Conservation (phyloP, 2,888 invertebrate species). For the Dryadula phaetusa region DNA sequence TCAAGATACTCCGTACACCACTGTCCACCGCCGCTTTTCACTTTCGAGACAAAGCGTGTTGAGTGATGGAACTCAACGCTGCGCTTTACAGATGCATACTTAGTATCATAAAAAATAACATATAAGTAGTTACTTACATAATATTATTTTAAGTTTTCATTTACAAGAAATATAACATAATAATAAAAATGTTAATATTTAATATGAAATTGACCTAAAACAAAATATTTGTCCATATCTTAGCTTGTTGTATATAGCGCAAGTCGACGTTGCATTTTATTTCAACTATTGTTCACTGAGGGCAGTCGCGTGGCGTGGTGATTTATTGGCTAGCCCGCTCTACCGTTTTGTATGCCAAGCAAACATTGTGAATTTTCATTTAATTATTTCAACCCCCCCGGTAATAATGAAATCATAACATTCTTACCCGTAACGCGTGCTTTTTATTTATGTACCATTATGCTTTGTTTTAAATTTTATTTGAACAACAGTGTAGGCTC, state of each 20-base stretch:
- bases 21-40: too few relatives aligned
- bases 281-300: constrained; percentile 58
- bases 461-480: constrained; percentile 28
- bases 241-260: constrained; percentile 15
- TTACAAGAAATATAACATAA: too few relatives aligned
- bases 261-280: constrained; percentile 57
- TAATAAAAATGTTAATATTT: background rate
- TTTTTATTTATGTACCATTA: constrained; percentile 35
- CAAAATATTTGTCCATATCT: constrained; percentile 12
- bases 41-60: too few relatives aligned
- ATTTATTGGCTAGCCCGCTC: constrained; percentile 55
- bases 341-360: constrained; percentile 52
- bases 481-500: constrained; percentile 24
- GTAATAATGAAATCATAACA: constrained; percentile 51
- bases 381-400: constrained; percentile 55
- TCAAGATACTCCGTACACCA: too few relatives aligned
- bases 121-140: too few relatives aligned
- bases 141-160: too few relatives aligned
- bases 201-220: constrained; percentile 2
- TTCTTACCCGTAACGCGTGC: constrained; percentile 39
- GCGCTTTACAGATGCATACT: too few relatives aligned
- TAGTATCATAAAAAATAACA: too few relatives aligned
- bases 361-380: constrained; percentile 65
- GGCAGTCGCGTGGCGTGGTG: constrained; percentile 48
- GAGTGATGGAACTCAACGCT: too few relatives aligned